A percentile compares a stretch with the other conserved stretches of the same genome.
phyloP scores from a whole-genome alignment of 2,113 vertebrate species.

The Enhydra lutris region DNA sequence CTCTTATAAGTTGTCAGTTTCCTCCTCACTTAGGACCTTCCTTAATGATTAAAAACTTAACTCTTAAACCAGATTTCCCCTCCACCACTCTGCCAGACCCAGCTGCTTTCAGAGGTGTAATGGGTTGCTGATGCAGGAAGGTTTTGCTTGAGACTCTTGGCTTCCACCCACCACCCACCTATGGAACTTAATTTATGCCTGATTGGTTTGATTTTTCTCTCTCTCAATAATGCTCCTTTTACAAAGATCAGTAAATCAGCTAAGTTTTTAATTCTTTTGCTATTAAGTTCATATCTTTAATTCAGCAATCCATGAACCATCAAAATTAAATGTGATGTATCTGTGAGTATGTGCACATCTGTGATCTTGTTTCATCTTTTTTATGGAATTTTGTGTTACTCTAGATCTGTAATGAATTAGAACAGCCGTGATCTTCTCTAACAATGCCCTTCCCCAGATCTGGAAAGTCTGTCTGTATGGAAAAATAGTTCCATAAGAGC shows the following conservation, averaged over 20 bases:
- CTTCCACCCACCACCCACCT: background rate
- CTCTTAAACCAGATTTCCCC: constrained; percentile 39
- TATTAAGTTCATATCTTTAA: background rate
- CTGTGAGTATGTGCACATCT: background rate
- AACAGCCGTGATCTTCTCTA: background rate
- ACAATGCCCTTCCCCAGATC: background rate
- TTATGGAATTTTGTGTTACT: background rate
- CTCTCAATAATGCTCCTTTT: background rate
- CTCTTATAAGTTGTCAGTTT: constrained; percentile 45
- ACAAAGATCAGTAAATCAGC: background rate
- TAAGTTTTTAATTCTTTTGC: background rate
- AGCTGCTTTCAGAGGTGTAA: background rate
- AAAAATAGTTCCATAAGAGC: background rate
- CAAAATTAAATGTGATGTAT: background rate
- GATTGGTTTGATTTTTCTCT: background rate
- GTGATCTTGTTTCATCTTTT: background rate
- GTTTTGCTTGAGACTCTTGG: background rate
- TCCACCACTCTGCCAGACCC: constrained; percentile 1
- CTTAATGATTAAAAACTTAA: constrained; percentile 42
- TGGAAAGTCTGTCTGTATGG: background rate
- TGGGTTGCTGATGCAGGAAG: background rate
- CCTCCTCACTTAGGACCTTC: constrained; percentile 47
- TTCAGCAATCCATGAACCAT: background rate
- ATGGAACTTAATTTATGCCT: background rate
- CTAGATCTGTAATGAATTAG: background rate